Conservation (phyloP, 2,888 invertebrate species). For the Yponomeuta sedellus region DNA sequence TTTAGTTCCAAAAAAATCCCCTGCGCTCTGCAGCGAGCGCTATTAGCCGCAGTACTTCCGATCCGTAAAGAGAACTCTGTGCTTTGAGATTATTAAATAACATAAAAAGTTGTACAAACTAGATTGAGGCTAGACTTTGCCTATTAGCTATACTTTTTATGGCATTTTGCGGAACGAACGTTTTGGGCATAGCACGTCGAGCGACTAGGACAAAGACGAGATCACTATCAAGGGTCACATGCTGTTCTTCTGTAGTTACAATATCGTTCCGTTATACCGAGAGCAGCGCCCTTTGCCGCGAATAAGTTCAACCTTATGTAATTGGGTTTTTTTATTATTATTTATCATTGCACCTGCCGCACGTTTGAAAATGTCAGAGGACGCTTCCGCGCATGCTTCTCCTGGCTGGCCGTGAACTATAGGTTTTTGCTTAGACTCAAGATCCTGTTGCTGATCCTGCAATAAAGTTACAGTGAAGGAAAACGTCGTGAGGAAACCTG, state of each 20-base stretch:
- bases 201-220: not conserved
- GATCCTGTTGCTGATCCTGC: not conserved
- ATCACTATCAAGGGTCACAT: not conserved
- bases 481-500: too few relatives aligned
- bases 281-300: constrained; percentile 21
- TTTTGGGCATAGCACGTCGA: too few relatives aligned
- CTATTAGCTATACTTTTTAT: too few relatives aligned
- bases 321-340: constrained; percentile 16
- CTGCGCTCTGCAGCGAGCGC: too few relatives aligned
- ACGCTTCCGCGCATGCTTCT: constrained; percentile 42
- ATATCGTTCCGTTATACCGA: not conserved
- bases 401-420: constrained; percentile 52
- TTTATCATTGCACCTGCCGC: constrained; percentile 16
- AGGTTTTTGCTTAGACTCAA: constrained; percentile 33
- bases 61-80: too few relatives aligned
- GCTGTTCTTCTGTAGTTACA: constrained; percentile 20
- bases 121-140: too few relatives aligned
- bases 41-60: too few relatives aligned
- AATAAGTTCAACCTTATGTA: constrained; percentile 38
- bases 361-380: constrained; percentile 55
- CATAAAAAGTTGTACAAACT: too few relatives aligned
- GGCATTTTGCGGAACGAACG: too few relatives aligned
- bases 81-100: too few relatives aligned
- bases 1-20: too few relatives aligned
- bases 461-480: too few relatives aligned